Conservation (phyloP, 2,888 invertebrate species). For the Chelonus formosanus region DNA sequence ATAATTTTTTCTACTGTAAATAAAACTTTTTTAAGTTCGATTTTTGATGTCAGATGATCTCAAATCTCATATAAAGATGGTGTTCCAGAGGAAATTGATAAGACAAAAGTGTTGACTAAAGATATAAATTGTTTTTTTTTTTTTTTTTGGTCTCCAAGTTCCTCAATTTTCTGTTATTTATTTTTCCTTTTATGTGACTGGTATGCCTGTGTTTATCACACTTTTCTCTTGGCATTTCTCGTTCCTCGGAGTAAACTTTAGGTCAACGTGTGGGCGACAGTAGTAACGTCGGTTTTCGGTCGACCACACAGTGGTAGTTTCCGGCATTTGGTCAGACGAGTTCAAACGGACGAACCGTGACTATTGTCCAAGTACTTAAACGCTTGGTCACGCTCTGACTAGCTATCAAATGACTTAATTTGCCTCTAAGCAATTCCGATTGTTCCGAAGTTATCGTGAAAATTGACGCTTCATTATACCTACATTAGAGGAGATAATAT, state of each 20-base stretch:
- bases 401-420: constrained; percentile 4
- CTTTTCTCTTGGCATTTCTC: constrained; percentile 9
- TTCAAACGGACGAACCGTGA: constrained; percentile 29
- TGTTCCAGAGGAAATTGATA: too few relatives aligned
- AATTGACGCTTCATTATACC: too few relatives aligned
- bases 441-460: too few relatives aligned
- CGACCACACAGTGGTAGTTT: constrained; percentile 32
- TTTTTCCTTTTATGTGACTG: not conserved
- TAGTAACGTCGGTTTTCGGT: constrained; percentile 30
- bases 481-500: too few relatives aligned
- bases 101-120: too few relatives aligned
- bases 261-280: constrained; percentile 20
- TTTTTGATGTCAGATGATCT: too few relatives aligned
- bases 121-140: too few relatives aligned
- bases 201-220: not conserved
- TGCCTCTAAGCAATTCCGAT: constrained; percentile 7
- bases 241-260: constrained; percentile 5
- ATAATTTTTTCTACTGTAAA: too few relatives aligned
- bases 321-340: constrained; percentile 34
- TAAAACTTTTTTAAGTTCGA: too few relatives aligned
- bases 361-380: constrained; percentile 30
- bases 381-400: constrained; percentile 33
- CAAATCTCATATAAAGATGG: too few relatives aligned
- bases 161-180: not conserved
- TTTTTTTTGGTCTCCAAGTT: not conserved